Evolutionary conservation across 2,113 vertebrate species (phyloP), one percentile per base, ranked within the genome.

Genomic region (Megaceryle maxima): DNA sequence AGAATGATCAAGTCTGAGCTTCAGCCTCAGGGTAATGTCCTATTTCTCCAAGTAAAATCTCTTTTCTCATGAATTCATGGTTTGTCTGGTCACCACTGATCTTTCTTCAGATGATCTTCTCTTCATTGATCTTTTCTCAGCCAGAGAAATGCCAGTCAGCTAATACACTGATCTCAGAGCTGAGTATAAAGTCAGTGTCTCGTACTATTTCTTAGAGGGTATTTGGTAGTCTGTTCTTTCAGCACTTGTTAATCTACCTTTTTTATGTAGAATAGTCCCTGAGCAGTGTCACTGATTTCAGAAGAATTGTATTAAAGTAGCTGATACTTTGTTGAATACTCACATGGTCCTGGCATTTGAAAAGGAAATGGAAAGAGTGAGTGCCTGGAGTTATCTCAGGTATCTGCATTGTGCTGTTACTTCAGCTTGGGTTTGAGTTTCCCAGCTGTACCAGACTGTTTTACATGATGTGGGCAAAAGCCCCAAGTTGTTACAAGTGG

Each of bases 41-140:
- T 88, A 79, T 92, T 93, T 96, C 88, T 97, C 77, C 90, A 89
- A 95, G 92, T 50, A 87, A 87, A 96, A 91, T 85, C 87, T 89
- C 81, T 92, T 93, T 89, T 95, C 80, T 94, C 89, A 83, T 70
- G 78, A 92, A 96, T 95, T 96, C 95, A 95, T 90, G 90, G 90
- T 91, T 95, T 94, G 67, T 92, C 96, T 96, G 91, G 91, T 94
- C 88, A 80, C 57, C 41, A 96, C 92, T 29, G 55, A 94, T 94
- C 96, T 95, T 94, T 90, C 78, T 95, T 79, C 87, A 92, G 88
- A 82, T 87, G 95, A 79, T 96, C 84, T 91, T 91, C 78, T 95
- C 91, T 87, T 82, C 91, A 96, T 87, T 97, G 95, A 97, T 96
- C 94, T 94, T 94, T 95, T 73, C 93, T 92, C 77, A 92, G 92